These are phyloP conservation scores for Aleadryas rufinucha DNA, from an alignment of 2,113 vertebrate genomes.

Conservation along the genomic window DNA sequence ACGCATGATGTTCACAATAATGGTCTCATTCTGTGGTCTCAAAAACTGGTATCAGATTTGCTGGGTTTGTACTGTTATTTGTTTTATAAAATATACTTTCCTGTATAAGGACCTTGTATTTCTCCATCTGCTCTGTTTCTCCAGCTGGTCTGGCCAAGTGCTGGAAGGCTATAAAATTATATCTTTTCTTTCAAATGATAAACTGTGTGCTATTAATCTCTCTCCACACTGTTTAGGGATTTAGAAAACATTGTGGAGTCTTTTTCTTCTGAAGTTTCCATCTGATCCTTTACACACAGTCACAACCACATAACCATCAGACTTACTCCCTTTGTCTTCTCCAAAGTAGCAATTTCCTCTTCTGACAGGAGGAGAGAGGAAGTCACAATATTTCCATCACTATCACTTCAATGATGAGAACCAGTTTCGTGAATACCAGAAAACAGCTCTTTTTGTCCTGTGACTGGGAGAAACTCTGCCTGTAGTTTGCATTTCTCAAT, in stretches of 20 bases:
- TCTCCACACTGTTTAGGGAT: neutral
- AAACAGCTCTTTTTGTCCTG: neutral
- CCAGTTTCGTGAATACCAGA: neutral
- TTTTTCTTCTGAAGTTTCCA: neutral
- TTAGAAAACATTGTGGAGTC: neutral
- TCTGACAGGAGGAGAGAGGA: neutral
- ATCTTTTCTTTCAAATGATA: constrained; percentile 7
- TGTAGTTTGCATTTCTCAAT: neutral
- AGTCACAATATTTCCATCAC: neutral
- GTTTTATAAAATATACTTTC: neutral
- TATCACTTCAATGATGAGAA: neutral
- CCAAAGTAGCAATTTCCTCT: neutral
- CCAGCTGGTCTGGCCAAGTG: neutral
- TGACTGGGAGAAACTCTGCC: neutral
- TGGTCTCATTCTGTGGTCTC: neutral
- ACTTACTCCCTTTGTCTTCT: neutral
- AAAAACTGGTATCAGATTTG: neutral
- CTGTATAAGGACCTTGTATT: neutral
- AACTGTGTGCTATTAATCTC: neutral
- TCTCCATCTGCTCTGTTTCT: neutral
- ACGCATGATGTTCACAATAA: neutral
- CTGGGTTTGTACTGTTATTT: neutral
- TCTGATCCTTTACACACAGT: neutral
- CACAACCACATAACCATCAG: neutral
- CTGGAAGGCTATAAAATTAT: neutral